These are phyloP conservation scores for Rhagoletis pomonella DNA, from an alignment of 1,140 invertebrate genomes.

Conservation along the genomic window DNA sequence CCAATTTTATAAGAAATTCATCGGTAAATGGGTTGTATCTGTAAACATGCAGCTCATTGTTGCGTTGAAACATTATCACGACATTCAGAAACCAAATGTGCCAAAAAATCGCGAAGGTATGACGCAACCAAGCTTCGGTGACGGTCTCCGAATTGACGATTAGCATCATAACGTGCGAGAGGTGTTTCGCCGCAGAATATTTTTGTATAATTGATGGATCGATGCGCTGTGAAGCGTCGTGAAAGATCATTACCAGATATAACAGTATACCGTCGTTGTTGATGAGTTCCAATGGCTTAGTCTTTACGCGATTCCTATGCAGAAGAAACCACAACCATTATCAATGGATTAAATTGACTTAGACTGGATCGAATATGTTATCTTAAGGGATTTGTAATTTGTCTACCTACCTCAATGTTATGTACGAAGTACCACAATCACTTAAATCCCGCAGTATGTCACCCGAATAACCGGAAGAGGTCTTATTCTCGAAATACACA, in stretches of 20 bases:
- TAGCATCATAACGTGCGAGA: conserved; percentile 66
- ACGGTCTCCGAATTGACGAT: conserved; percentile 61
- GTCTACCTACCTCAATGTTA: conserved; percentile 59
- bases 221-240: conserved; percentile 64
- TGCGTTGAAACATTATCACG: conserved; percentile 64
- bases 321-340: neutral
- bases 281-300: conserved; percentile 60
- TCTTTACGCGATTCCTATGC: conserved; percentile 61
- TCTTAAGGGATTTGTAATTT: neutral
- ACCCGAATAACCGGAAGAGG: conserved; percentile 64
- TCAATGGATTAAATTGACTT: too few species aligned
- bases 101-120: conserved; percentile 70
- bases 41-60: conserved; percentile 62
- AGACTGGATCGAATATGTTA: too few species aligned
- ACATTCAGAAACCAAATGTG: conserved; percentile 68
- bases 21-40: conserved; percentile 68
- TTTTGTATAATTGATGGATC: conserved; percentile 65
- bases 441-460: conserved; percentile 64
- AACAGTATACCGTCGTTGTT: conserved; percentile 69
- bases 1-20: conserved; percentile 62
- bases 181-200: conserved; percentile 67
- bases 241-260: conserved; percentile 69
- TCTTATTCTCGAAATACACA: conserved; percentile 68
- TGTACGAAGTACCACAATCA: conserved; percentile 68
- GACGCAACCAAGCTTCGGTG: conserved; percentile 63